Base-by-base conservation (phyloP, 2,797 vertebrate genomes). In the Glyptemys insculpta region DNA sequence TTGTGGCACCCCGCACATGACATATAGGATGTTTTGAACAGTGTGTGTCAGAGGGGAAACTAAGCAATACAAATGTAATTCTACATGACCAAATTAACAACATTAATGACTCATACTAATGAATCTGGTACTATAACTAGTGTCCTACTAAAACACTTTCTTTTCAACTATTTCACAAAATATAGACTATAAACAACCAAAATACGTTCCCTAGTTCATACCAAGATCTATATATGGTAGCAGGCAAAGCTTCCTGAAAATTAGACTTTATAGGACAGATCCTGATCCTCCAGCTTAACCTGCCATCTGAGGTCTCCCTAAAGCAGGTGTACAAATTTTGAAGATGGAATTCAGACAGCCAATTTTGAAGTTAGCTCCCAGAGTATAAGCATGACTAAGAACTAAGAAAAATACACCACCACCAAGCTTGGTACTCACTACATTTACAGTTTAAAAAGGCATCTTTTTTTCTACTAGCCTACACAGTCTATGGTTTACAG, bases 21-120 rank as follows among this genome's bases (percentile, higher is more conserved):
- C 62, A 85, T 85, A 83, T 47, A 54, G 82, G 86, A 94, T 96
- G 88, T 95, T 97, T 97, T 96, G 90, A 95, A 94, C 56, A 72
- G 31, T 76, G 72, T 37, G n/a, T 94, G 95, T 96, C 96, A 95
- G 84, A 96, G 29, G 92, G 91, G 93, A 97, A 97, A 90, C 3
- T 4, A 91, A 93, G 54, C 86, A 97, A 87, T 87, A 90, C 93
- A 81, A 83, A 93, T 62, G 14, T 29, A 83, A 80, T 76, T 84
- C 57, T 72, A 91, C 16, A 80, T 82, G 49, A 37, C 6, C 25
- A 47, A 88, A 34, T 79, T 88, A 31, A 29, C 27, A 4, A 0
- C 10, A 2, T 0, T 1, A 59, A 31, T 49, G 56, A 41, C 56
- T 83, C 81, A 62, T 83, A 83, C 76, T 21, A 25, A 14, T 93